Evolutionary conservation across 30 jellyfish, hydroid and myxozoan species (phyloP), one percentile per base, ranked within the genome.

Genomic region (Aurelia coerulea): DNA sequence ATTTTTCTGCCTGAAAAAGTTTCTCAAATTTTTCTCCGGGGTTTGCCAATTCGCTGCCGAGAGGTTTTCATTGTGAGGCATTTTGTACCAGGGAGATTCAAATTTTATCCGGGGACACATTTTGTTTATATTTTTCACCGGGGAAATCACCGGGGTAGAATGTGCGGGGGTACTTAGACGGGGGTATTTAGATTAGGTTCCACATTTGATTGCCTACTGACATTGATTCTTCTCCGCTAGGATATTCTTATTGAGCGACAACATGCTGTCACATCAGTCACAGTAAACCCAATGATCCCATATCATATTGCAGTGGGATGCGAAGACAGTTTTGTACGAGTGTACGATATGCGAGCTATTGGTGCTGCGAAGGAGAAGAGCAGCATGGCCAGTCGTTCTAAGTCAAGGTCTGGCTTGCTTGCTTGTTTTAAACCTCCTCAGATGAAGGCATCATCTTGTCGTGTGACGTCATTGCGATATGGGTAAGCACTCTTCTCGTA

Each of bases 391-490:
- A 52, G 72, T 50, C 51, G 83, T 37, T 41, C 73, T 46, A 73
- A 56, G 19, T 29, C 73, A 62, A 79, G 46, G 33, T 70, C 93
- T 11, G 96, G 96, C 37, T 16, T 78, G 67, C 63, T 91, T n/a
- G 74, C 86, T 8, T 11, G 70, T 0, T 80, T 91, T 64, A 91
- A 84, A 85, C 98, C 98, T 15, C 83, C 83, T 29, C 29, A 74
- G 13, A 63, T 91, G 83, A 81, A 86, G 74, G 74, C 62, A 74
- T 37, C 71, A n/a, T 46, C 88, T 5, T 85, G 96, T 59, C 88
- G 98, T 12, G 90, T 86, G 52, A 91, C 98, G 78, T 91, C 98
- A n/a, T 62, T 91, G 89, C 96, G 83, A 46, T 91, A 84, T 84
- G 81, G 90, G 98, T 91, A 79, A 15, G 88, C 31, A 14, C 29